phyloP scores from a whole-genome alignment of 2,888 invertebrate genomes.

The Drosophila subsilvestris region DNA sequence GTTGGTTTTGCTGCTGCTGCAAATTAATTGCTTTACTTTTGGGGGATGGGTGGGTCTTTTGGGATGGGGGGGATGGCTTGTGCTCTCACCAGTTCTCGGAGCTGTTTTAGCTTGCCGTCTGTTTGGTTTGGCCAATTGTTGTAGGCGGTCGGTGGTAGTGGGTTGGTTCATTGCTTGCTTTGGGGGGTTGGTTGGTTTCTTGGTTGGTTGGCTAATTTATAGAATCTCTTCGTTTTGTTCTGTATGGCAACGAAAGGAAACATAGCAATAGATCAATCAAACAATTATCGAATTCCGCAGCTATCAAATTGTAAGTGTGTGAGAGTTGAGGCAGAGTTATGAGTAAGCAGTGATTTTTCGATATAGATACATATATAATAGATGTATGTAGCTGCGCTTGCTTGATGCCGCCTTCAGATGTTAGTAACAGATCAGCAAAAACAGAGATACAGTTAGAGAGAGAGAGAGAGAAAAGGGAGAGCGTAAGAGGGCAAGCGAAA shows the following conservation, averaged over 20 bases:
- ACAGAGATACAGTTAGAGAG: slow-evolving; percentile 4
- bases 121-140: slow-evolving; percentile 35
- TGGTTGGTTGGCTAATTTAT: slow-evolving; percentile 58
- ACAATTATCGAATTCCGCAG: slow-evolving; percentile 37
- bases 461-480: slow-evolving; percentile 18
- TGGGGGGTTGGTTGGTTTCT: slow-evolving; percentile 9
- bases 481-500: slow-evolving; percentile 19
- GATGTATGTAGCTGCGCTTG: slow-evolving; percentile 27
- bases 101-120: slow-evolving; percentile 35
- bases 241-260: slow-evolving; percentile 67
- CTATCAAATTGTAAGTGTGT: neutral
- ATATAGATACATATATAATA: slow-evolving; percentile 4
- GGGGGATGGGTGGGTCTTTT: slow-evolving; percentile 25
- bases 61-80: too few relatives aligned
- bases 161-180: neutral
- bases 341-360: slow-evolving; percentile 24
- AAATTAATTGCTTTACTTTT: slow-evolving; percentile 40
- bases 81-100: slow-evolving; percentile 46
- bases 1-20: slow-evolving; percentile 47
- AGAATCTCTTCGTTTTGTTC: slow-evolving; percentile 63
- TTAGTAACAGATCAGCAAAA: slow-evolving; percentile 29
- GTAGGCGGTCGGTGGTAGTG: slow-evolving; percentile 50
- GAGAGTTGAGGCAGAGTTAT: slow-evolving; percentile 11
- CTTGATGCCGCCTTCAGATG: slow-evolving; percentile 46
- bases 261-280: slow-evolving; percentile 73